These are phyloP conservation scores for Andrena praecox DNA, from an alignment of 2,888 invertebrate genomes.

Conservation along the genomic window DNA sequence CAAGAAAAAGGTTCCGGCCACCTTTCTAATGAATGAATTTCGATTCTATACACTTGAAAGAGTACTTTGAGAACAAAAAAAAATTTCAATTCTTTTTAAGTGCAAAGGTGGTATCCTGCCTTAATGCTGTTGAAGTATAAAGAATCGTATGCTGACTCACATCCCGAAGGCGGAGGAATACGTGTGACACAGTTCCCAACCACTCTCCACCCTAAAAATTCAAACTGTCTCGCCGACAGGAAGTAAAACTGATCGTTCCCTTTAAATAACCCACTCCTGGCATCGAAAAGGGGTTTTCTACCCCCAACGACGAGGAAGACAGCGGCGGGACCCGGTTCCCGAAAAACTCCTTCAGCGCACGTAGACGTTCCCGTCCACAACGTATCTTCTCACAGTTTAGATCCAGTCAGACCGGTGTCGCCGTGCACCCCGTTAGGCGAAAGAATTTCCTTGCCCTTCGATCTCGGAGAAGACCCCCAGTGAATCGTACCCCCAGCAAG, in stretches of 20 bases:
- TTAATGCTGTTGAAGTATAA: background rate
- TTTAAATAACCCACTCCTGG: slow-evolving; percentile 71
- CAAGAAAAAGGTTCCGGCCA: too few species aligned
- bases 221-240: slow-evolving; percentile 46
- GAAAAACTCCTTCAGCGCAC: slow-evolving; percentile 58
- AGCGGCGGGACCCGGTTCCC: slow-evolving; percentile 52
- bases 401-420: slow-evolving; percentile 69
- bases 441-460: slow-evolving; percentile 66
- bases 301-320: slow-evolving; percentile 42
- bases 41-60: too few species aligned
- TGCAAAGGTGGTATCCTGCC: too few species aligned
- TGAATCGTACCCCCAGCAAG: slow-evolving; percentile 72
- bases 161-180: background rate
- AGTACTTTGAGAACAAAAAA: too few species aligned
- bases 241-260: slow-evolving; percentile 65
- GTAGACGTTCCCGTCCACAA: slow-evolving; percentile 72
- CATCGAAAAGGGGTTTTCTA: slow-evolving; percentile 50
- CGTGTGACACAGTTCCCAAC: slow-evolving; percentile 35
- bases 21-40: too few species aligned
- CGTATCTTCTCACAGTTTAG: slow-evolving; percentile 84
- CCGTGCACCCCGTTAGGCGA: slow-evolving; percentile 71
- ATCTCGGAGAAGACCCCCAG: slow-evolving; percentile 65
- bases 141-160: background rate
- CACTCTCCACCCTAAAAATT: slow-evolving; percentile 8
- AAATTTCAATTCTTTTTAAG: too few species aligned